These are phyloP conservation scores for Lindbergichthys nudifrons DNA, from an alignment of 2,797 vertebrate genomes.

Conservation along the genomic window DNA sequence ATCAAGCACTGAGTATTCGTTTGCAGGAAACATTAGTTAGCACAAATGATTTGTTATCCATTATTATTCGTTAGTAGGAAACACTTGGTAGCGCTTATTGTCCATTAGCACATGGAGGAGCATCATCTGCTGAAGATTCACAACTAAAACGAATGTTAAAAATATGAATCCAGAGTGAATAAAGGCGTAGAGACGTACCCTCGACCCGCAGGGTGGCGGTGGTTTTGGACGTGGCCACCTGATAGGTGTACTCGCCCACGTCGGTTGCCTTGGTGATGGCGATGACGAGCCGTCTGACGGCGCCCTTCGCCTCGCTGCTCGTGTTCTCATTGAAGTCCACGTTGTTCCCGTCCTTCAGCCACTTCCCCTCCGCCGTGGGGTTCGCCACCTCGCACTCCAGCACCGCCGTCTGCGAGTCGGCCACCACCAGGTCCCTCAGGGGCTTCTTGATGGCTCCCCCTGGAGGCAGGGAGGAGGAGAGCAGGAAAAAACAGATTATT, in stretches of 20 bases:
- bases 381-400: constrained; percentile 97
- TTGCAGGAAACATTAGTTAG: no score
- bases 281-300: constrained; percentile 89
- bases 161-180: no score
- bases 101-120: no score
- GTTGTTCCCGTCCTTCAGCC: constrained; percentile 90
- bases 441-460: constrained; percentile 97
- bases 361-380: constrained; percentile 90
- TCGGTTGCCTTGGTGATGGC: constrained; percentile 89
- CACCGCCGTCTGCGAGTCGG: constrained; percentile 92
- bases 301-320: constrained; percentile 84
- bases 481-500: no score
- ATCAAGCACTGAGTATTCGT: no score
- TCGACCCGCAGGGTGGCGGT: constrained; percentile 93
- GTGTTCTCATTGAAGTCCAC: constrained; percentile 87
- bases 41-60: no score
- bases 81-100: no score
- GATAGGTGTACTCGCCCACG: constrained; percentile 94
- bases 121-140: no score
- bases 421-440: constrained; percentile 91
- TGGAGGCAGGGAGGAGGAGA: constrained; percentile 57
- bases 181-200: constrained; percentile 79
- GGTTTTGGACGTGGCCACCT: constrained; percentile 96
- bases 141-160: no score
- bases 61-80: no score